Conservation (phyloP, 2,797 vertebrate genomes). For the Chloroceryle amazona region DNA sequence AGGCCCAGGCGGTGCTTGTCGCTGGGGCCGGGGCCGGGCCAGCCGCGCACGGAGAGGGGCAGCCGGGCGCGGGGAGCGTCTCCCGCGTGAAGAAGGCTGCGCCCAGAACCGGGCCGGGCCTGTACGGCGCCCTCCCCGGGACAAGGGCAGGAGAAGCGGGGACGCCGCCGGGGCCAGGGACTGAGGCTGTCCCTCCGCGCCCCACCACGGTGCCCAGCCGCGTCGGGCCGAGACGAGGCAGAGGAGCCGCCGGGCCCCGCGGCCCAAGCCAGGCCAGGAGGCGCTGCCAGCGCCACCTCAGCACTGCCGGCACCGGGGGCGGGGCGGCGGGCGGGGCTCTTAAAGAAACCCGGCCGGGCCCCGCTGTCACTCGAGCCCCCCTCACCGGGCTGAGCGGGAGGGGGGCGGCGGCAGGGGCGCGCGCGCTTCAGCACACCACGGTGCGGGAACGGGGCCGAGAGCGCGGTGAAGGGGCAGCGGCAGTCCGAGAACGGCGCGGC, state of each 20-base stretch:
- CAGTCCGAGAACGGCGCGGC: background rate
- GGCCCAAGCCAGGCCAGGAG: background rate
- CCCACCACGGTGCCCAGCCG: background rate
- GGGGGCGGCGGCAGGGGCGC: background rate
- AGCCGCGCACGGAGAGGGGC: background rate
- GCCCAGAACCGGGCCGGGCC: background rate
- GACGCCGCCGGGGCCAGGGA: background rate
- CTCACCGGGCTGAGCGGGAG: background rate
- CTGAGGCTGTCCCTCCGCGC: background rate
- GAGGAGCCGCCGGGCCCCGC: background rate
- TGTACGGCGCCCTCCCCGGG: background rate
- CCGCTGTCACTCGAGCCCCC: background rate
- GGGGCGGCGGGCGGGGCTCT: slow-evolving; percentile 56
- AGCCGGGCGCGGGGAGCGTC: accelerated
- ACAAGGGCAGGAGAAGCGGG: background rate
- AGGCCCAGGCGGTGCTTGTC: background rate
- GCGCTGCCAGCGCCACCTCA: slow-evolving; percentile 75
- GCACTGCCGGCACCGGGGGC: slow-evolving; percentile 73
- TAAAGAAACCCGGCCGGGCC: slow-evolving; percentile 51
- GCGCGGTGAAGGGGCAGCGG: background rate
- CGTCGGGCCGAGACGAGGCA: background rate
- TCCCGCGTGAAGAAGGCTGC: background rate
- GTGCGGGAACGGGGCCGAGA: background rate
- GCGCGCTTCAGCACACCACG: background rate
- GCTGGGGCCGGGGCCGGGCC: too few species aligned